A percentile compares a stretch with the other conserved stretches of the same genome.
Conservation (phyloP, 1,140 invertebrate genomes). For the Platyura marginata region DNA sequence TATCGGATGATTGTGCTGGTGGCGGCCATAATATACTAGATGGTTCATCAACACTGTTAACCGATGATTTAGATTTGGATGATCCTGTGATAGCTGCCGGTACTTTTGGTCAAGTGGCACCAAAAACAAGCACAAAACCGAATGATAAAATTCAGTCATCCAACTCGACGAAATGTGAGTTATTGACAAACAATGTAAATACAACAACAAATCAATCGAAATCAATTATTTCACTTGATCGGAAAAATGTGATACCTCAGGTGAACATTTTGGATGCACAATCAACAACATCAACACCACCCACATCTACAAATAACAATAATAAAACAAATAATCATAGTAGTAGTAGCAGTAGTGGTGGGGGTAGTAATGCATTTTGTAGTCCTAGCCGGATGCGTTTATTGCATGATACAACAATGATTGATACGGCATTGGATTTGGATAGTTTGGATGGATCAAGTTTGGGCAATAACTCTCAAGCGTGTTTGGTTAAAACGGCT, state of each 20-base stretch:
- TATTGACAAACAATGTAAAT: neutral
- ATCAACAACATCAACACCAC: neutral
- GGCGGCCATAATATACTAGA: no score
- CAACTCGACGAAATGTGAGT: neutral
- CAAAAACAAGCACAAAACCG: neutral
- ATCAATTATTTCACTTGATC: no score
- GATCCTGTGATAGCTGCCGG: conserved; percentile 17
- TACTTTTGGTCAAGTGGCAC: neutral
- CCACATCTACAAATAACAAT: neutral
- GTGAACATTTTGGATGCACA: neutral
- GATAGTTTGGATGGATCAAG: conserved; percentile 43
- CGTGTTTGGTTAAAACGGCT: conserved; percentile 20
- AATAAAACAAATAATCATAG: neutral
- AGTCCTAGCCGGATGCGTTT: conserved; percentile 45
- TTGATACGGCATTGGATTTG: conserved; percentile 66
- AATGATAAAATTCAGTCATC: neutral
- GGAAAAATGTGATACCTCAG: conserved; percentile 1
- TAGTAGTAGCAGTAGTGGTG: neutral
- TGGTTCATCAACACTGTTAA: conserved; percentile 16
- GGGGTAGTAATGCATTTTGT: conserved; percentile 7
- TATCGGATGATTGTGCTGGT: neutral
- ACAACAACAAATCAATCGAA: neutral
- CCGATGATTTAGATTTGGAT: conserved; percentile 22
- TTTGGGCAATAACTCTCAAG: conserved; percentile 21
- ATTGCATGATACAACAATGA: conserved; percentile 69